A percentile compares a stretch with the other conserved stretches of the same genome.
These are phyloP conservation scores for Sweltsa coloradensis DNA, from an alignment of 1,140 invertebrate genomes.

Conservation along the genomic window DNA sequence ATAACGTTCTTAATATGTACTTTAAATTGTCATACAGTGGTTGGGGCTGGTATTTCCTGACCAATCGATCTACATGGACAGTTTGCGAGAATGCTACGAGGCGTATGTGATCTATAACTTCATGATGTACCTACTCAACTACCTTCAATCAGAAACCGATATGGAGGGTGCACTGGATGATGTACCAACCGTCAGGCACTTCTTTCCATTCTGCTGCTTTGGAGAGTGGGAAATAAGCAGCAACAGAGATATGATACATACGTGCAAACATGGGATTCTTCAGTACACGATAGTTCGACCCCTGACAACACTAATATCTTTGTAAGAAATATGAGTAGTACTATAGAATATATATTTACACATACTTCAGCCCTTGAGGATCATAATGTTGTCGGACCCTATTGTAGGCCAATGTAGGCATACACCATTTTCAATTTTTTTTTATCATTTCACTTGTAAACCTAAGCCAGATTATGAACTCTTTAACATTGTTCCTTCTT, in stretches of 20 bases:
- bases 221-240: constrained; percentile 78
- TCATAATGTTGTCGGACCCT: too few relatives aligned
- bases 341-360: neutral
- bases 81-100: constrained; percentile 89
- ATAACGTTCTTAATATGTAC: constrained; percentile 1
- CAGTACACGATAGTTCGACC: constrained; percentile 88
- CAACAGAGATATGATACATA: constrained; percentile 79
- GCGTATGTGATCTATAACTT: constrained; percentile 97
- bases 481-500: too few relatives aligned
- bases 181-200: constrained; percentile 75
- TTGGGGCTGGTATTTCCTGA: constrained; percentile 68
- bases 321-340: constrained; percentile 43
- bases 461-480: too few relatives aligned
- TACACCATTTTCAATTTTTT: too few relatives aligned
- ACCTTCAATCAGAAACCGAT: constrained; percentile 56
- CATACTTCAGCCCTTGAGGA: too few relatives aligned
- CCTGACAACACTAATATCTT: constrained; percentile 74
- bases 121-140: constrained; percentile 88
- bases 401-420: too few relatives aligned
- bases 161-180: constrained; percentile 66
- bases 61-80: constrained; percentile 84
- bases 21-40: constrained; percentile 50
- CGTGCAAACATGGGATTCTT: constrained; percentile 90
- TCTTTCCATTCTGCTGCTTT: constrained; percentile 75
- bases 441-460: too few relatives aligned